These are phyloP conservation scores for Alaudala cheleensis DNA, from an alignment of 2,113 vertebrate genomes.

Conservation along the genomic window DNA sequence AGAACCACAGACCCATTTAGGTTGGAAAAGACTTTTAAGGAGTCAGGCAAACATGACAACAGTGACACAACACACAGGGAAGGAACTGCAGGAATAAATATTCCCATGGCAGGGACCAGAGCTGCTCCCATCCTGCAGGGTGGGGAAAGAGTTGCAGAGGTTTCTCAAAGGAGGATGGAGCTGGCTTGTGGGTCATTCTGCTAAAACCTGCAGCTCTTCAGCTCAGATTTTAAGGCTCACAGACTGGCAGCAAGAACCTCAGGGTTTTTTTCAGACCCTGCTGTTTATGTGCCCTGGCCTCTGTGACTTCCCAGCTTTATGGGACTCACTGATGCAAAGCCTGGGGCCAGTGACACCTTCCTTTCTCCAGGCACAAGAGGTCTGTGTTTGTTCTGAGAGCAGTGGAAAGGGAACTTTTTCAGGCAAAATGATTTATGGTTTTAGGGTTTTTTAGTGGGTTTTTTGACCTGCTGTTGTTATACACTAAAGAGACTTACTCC, in stretches of 20 bases:
- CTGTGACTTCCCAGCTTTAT: background rate
- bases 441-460: background rate
- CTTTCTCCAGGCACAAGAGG: background rate
- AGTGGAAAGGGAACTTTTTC: background rate
- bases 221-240: background rate
- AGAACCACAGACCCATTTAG: background rate
- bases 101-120: background rate
- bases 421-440: background rate
- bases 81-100: background rate
- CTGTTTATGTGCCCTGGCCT: background rate
- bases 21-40: background rate
- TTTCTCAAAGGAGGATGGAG: background rate
- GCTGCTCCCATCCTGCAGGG: background rate
- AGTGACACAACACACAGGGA: background rate
- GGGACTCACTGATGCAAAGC: constrained; percentile 7
- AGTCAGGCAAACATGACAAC: background rate
- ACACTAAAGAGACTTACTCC: background rate
- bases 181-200: background rate
- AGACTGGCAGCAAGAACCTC: background rate
- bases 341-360: background rate
- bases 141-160: background rate
- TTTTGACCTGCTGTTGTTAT: background rate
- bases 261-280: background rate
- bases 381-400: background rate
- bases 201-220: background rate